Percentiles rank a stretch among this genome's conserved stretches.
Conservation (phyloP, 2,113 vertebrate species). For the Brienomyrus brachyistius region DNA sequence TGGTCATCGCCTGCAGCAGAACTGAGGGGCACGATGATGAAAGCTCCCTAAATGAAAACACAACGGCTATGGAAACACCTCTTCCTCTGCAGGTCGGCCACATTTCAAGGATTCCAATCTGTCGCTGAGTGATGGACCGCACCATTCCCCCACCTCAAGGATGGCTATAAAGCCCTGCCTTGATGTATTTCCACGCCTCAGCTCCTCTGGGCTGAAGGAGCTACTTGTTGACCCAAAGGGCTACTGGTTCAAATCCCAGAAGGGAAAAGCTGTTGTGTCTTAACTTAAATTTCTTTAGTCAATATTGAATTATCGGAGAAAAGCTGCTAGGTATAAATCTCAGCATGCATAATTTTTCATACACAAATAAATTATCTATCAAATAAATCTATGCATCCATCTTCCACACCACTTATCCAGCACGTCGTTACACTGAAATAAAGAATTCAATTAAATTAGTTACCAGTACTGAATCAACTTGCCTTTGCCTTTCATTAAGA, state of each 20-base stretch:
- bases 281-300: background rate
- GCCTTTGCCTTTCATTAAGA: constrained; percentile 5
- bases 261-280: background rate
- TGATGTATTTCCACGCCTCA: constrained; percentile 26
- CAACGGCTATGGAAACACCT: background rate
- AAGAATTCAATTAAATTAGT: background rate
- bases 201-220: constrained; percentile 4
- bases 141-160: constrained; percentile 43
- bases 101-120: constrained; percentile 23
- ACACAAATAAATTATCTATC: background rate
- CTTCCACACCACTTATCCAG: background rate
- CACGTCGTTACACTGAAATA: background rate
- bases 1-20: background rate
- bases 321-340: background rate
- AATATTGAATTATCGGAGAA: background rate
- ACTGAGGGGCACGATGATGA: background rate
- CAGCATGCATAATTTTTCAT: background rate
- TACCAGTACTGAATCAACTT: background rate
- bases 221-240: background rate
- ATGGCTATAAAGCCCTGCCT: constrained; percentile 36
- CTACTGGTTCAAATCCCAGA: background rate
- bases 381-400: background rate
- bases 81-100: background rate
- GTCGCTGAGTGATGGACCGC: constrained; percentile 38
- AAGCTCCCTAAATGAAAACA: background rate